phyloP scores from a whole-genome alignment of 2,797 vertebrate genomes.

The Lophotriccus pileatus region DNA sequence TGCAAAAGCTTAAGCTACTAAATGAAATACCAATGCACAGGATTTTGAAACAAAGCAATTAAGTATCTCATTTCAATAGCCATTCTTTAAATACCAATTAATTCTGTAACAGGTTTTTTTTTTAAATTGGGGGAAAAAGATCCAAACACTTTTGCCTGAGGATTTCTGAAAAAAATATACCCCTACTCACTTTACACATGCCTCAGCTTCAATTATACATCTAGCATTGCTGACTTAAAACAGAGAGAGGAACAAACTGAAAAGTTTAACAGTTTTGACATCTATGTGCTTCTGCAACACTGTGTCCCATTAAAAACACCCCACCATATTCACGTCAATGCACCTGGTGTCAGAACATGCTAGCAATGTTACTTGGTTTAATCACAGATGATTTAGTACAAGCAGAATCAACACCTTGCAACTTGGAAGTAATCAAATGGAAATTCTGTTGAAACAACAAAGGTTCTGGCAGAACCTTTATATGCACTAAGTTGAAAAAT shows the following conservation, averaged over 20 bases:
- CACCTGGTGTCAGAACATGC: not conserved
- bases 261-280: not conserved
- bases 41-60: not conserved
- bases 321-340: accelerated
- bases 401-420: not conserved
- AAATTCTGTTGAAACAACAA: not conserved
- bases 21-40: not conserved
- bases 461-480: not conserved
- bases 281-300: not conserved
- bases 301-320: not conserved
- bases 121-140: accelerated
- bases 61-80: not conserved
- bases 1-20: not conserved
- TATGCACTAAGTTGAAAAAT: not conserved
- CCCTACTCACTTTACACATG: accelerated
- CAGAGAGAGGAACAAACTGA: not conserved
- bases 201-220: not conserved
- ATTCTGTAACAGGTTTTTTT: not conserved
- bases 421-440: not conserved
- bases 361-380: not conserved
- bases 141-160: not conserved
- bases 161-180: not conserved
- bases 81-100: not conserved
- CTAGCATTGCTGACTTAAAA: not conserved
- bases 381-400: not conserved